Conservation (phyloP, 1,140 invertebrate genomes). For the Drosophila lowei region DNA sequence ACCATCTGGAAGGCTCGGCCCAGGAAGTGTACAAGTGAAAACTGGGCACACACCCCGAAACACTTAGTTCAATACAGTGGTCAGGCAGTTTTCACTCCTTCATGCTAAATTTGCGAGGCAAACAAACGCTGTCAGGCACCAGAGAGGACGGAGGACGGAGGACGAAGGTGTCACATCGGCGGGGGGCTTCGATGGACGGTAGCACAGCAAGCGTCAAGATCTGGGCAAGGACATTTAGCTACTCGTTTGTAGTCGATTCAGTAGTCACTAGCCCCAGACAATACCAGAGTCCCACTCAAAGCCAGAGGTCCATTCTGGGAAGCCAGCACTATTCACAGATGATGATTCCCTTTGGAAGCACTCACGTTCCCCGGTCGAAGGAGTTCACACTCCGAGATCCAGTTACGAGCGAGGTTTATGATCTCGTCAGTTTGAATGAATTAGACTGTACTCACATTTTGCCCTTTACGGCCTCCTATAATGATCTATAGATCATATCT, state of each 20-base stretch:
- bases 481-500: conserved; percentile 36
- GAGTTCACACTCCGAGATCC: not conserved
- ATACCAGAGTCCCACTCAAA: conserved; percentile 11
- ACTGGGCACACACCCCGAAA: conserved; percentile 42
- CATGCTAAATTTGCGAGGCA: conserved; percentile 63
- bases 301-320: conserved; percentile 26
- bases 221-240: conserved; percentile 7
- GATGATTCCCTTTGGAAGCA: conserved; percentile 19
- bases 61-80: conserved; percentile 22
- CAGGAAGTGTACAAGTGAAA: conserved; percentile 42
- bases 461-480: conserved; percentile 30
- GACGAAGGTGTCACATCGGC: conserved; percentile 34
- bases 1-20: conserved; percentile 12
- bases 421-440: conserved; percentile 49
- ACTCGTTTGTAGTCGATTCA: conserved; percentile 18
- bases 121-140: conserved; percentile 41
- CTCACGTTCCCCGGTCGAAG: conserved; percentile 1
- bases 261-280: conserved; percentile 34
- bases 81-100: conserved; percentile 65
- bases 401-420: conserved; percentile 33
- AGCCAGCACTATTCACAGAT: conserved; percentile 19
- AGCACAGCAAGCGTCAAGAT: conserved; percentile 43
- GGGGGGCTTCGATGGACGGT: conserved; percentile 25
- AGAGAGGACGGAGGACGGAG: not conserved
- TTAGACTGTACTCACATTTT: conserved; percentile 32